These are phyloP conservation scores for Drosophila rhopaloa DNA, from an alignment of 1,140 invertebrate genomes.

Conservation along the genomic window DNA sequence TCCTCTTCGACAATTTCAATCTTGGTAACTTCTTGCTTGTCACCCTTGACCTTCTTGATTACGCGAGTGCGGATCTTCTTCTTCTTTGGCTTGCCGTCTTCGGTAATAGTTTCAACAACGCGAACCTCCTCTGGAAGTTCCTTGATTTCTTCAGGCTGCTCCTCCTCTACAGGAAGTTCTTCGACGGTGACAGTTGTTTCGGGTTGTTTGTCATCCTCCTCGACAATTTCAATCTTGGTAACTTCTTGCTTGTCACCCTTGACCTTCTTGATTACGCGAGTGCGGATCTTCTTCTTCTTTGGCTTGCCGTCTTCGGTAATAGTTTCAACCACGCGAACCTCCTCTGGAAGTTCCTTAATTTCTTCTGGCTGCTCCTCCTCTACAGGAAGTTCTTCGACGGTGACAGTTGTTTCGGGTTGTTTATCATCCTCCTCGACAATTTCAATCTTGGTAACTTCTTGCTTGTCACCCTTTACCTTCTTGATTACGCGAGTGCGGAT, in stretches of 20 bases:
- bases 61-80: conserved; percentile 4
- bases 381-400: background rate
- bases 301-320: conserved; percentile 2
- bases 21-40: conserved; percentile 4
- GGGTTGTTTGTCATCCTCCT: background rate
- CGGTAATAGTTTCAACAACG: background rate
- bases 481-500: conserved; percentile 1
- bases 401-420: background rate
- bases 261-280: conserved; percentile 3
- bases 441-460: conserved; percentile 6
- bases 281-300: conserved; percentile 7
- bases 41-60: conserved; percentile 3
- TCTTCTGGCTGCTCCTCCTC: background rate
- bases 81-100: conserved; percentile 8
- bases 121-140: conserved; percentile 5
- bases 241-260: conserved; percentile 6
- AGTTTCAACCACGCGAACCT: conserved; percentile 4
- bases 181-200: background rate
- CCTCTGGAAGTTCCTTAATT: conserved; percentile 1
- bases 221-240: conserved; percentile 1
- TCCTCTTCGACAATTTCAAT: conserved; percentile 3
- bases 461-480: conserved; percentile 7
- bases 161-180: background rate
- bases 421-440: conserved; percentile 3
- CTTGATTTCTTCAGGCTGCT: background rate